Evolutionary conservation across 2,888 invertebrate species (phyloP).

Genomic region (Oscheius sp.): DNA sequence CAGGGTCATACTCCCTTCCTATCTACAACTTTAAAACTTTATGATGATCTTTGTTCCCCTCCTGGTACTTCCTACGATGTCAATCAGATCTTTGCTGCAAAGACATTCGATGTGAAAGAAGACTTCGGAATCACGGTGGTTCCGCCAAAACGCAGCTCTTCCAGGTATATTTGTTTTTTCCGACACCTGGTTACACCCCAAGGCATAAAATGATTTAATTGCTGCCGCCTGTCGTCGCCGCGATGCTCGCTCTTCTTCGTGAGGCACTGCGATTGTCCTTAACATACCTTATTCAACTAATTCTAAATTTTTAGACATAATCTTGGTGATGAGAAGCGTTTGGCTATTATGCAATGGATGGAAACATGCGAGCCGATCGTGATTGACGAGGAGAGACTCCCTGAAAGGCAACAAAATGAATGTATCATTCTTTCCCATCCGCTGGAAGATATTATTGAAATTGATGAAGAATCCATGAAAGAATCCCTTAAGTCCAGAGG

Average conservation of each 20-base stretch:
- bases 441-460: conserved; percentile 61
- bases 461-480: conserved; percentile 56
- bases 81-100: conserved; percentile 42
- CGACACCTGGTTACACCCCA: conserved; percentile 8
- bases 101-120: conserved; percentile 43
- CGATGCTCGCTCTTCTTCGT: conserved; percentile 21
- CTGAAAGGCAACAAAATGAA: conserved; percentile 28
- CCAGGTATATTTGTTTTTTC: conserved; percentile 31
- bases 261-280: conserved; percentile 4
- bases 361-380: conserved; percentile 41
- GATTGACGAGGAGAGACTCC: conserved; percentile 19
- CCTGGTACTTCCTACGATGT: conserved; percentile 37
- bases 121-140: conserved; percentile 52
- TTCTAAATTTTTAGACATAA: conserved; percentile 42
- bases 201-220: conserved; percentile 11
- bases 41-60: conserved; percentile 56
- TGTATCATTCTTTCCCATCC: conserved; percentile 51
- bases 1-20: conserved; percentile 58
- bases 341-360: conserved; percentile 56
- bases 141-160: conserved; percentile 29
- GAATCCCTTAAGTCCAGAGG: conserved; percentile 37
- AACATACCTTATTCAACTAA: not conserved
- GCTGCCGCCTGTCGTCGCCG: conserved; percentile 20
- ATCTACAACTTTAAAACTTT: conserved; percentile 48
- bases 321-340: conserved; percentile 51